Percentiles rank a stretch among this genome's conserved stretches.
Evolutionary conservation across 1,140 invertebrate species (phyloP).

Genomic region (Aphelenchoides besseyi): DNA sequence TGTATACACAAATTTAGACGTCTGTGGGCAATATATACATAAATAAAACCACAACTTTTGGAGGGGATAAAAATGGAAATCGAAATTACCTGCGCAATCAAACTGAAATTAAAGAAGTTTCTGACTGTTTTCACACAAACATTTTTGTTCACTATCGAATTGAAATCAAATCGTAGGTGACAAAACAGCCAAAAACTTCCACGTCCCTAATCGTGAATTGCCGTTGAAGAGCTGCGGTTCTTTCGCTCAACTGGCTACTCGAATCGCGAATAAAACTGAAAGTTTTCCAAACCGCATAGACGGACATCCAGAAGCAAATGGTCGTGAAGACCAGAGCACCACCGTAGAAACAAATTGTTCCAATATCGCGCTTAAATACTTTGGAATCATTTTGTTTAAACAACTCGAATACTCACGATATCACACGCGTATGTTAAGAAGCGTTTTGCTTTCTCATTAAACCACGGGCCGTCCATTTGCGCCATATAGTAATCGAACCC

Average conservation of each 20-base stretch:
- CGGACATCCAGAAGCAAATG: conserved; percentile 2
- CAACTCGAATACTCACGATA: background rate
- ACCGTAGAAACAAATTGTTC: conserved; percentile 15
- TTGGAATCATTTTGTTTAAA: background rate
- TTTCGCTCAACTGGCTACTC: background rate
- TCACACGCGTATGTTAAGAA: background rate
- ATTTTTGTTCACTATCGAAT: no score
- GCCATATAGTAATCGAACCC: background rate
- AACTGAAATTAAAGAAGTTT: no score
- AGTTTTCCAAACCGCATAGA: background rate
- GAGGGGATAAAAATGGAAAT: no score
- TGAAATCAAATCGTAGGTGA: no score
- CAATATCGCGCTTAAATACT: conserved; percentile 1
- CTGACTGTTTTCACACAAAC: no score
- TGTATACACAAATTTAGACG: no score
- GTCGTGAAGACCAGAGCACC: background rate
- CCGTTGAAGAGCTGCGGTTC: background rate
- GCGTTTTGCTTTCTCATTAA: background rate
- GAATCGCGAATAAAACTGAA: background rate
- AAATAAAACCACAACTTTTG: no score
- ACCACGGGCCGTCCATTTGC: conserved; percentile 17
- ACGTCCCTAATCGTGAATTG: conserved; percentile 2
- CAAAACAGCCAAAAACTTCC: no score
- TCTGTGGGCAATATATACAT: no score
- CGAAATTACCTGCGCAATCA: no score